Percentiles rank a stretch among this genome's conserved stretches.
phyloP scores from a whole-genome alignment of 1,140 invertebrate species.

The Drosophila baimaii region DNA sequence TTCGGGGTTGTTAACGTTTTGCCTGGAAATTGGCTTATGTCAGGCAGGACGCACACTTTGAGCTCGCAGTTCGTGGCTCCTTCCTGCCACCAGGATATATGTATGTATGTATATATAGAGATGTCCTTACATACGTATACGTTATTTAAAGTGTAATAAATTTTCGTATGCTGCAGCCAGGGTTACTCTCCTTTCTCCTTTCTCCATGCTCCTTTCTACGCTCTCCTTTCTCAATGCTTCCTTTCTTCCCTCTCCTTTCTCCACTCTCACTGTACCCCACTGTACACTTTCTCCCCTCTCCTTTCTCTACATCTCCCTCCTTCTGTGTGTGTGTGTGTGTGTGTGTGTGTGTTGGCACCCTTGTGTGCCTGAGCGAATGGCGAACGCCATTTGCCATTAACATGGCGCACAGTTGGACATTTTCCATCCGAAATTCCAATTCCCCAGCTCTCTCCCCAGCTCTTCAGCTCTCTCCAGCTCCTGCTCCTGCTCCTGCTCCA shows the following conservation, averaged over 20 bases:
- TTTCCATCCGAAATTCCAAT: conserved; percentile 51
- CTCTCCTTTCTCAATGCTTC: not conserved
- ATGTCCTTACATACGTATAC: conserved; percentile 38
- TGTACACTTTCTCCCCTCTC: not conserved
- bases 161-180: conserved; percentile 51
- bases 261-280: too few relatives aligned
- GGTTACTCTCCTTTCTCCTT: too few relatives aligned
- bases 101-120: too few relatives aligned
- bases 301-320: not conserved
- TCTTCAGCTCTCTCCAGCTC: not conserved
- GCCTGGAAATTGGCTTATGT: conserved; percentile 57
- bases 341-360: conserved; percentile 18
- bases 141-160: conserved; percentile 74
- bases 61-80: too few relatives aligned
- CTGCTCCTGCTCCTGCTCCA: too few relatives aligned
- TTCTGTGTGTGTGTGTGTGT: conserved; percentile 7
- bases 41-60: conserved; percentile 35
- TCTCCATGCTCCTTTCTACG: conserved; percentile 6
- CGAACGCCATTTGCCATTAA: conserved; percentile 67
- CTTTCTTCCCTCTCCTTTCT: not conserved
- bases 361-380: conserved; percentile 21
- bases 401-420: conserved; percentile 71
- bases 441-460: conserved; percentile 15
- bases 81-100: too few relatives aligned
- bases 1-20: conserved; percentile 54